Evolutionary conservation across 2,797 vertebrate genomes (phyloP).

Genomic region (Eutrigla gurnardus): DNA sequence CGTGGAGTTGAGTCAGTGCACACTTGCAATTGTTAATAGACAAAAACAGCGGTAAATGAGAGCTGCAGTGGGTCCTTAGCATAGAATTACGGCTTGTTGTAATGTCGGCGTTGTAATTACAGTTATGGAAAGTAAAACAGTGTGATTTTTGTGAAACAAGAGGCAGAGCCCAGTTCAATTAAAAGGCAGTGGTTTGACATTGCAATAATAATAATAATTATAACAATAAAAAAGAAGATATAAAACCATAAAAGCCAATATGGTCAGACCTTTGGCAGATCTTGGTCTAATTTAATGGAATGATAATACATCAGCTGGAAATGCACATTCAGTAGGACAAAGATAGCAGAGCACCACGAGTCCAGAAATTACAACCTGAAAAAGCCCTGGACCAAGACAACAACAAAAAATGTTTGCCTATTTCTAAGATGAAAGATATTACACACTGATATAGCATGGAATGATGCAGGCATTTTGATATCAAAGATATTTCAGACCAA

Average conservation of each 20-base stretch:
- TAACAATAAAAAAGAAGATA: neutral
- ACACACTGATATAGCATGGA: neutral
- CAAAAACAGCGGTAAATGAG: constrained; percentile 19
- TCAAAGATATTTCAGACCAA: neutral
- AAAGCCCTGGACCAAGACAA: neutral
- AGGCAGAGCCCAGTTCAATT: neutral
- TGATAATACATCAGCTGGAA: neutral
- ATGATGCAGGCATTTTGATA: neutral
- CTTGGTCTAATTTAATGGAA: neutral
- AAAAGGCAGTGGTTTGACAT: constrained; percentile 4
- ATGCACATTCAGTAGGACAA: neutral
- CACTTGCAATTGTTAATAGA: constrained; percentile 45
- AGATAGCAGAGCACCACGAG: neutral
- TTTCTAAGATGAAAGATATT: neutral
- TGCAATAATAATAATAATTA: neutral
- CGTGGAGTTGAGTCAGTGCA: constrained; percentile 59
- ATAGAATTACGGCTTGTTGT: neutral
- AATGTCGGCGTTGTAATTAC: constrained; percentile 25
- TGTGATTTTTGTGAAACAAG: constrained; percentile 11
- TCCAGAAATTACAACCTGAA: neutral
- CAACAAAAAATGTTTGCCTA: neutral
- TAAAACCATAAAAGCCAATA: neutral
- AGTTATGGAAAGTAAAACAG: constrained; percentile 5
- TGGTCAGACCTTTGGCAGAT: neutral
- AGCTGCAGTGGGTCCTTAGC: neutral